These are phyloP conservation scores for Dryocosmus kuriphilus DNA, from an alignment of 2,888 invertebrate species.

Conservation along the genomic window DNA sequence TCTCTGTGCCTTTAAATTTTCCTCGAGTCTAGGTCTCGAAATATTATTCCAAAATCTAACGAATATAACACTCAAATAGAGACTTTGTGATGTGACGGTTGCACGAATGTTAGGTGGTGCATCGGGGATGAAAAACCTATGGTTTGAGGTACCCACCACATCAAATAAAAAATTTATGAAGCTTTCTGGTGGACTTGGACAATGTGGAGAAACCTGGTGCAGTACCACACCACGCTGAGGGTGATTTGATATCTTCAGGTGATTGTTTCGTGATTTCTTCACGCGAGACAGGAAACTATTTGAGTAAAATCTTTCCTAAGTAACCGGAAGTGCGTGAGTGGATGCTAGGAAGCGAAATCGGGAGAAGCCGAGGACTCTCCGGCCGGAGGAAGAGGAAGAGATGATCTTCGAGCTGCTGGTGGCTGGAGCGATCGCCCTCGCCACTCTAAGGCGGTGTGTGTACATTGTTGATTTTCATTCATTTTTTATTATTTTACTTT, in stretches of 20 bases:
- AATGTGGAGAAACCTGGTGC: constrained; percentile 24
- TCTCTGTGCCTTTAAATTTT: background rate
- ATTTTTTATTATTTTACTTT: constrained; percentile 49
- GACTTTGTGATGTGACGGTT: background rate
- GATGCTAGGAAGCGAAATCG: constrained; percentile 66
- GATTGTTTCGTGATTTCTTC: background rate
- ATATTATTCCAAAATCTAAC: background rate
- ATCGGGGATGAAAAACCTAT: constrained; percentile 1
- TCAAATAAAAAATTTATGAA: background rate
- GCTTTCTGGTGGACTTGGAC: constrained; percentile 13
- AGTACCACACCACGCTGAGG: constrained; percentile 10
- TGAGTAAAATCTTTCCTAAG: constrained; percentile 38
- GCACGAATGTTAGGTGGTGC: background rate
- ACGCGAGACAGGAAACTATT: background rate
- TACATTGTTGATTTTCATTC: constrained; percentile 74
- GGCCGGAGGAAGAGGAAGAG: constrained; percentile 72
- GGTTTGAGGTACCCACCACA: background rate
- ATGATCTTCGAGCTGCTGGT: constrained; percentile 77
- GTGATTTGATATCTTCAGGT: background rate
- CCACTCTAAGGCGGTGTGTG: constrained; percentile 78
- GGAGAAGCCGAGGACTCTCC: constrained; percentile 69
- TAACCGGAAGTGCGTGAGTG: constrained; percentile 62
- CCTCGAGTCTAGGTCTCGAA: background rate
- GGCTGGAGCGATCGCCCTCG: constrained; percentile 76
- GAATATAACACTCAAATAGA: background rate